Evolutionary conservation across 2,797 vertebrate species (phyloP), one percentile per base, ranked within the genome.

Genomic region (Rhodeus uyekii): DNA sequence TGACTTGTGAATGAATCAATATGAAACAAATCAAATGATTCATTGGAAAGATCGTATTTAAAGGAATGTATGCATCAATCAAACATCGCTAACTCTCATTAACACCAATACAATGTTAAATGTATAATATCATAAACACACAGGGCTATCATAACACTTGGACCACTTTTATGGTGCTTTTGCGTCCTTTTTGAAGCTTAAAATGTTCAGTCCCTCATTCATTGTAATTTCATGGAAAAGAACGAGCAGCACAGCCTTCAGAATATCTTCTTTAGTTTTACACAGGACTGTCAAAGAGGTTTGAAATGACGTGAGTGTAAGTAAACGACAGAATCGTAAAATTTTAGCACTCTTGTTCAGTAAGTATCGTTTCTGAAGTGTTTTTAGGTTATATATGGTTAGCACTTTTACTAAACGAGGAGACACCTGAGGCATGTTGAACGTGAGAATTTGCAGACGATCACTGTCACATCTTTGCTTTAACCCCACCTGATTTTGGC

Each of bases 381-480:
- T 82, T 82, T 82, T 68, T n/a, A 65, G 36, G 73, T 68, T 69
- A 72, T 14, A 39, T 32, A 69, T 61, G 2, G 27, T 68, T 2
- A 1, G 29, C 7, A 83, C 88, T 91, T 86, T 88, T 86, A 85
- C 89, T 55, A 86, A 87, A 87, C 78, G 83, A 85, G 80, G 73
- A 48, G 89, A 50, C 91, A 90, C 89, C 90, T 91, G 90, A 91
- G 55, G 81, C 44, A 55, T 73, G 39, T 22, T 76, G 69, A 73
- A 29, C 64, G 48, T 85, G 81, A 88, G 89, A 88, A 84, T 82
- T 76, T 24, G 8, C 29, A 73, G 65, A 64, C 87, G 88, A 93
- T 92, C 90, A 75, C 29, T 85, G 83, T 87, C 84, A 85, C 83
- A 92, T 93, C 90, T 90, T 74, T 50, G 55, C 61, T 64, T 22